Evolutionary conservation across 2,888 invertebrate genomes (phyloP), one percentile per base, ranked within the genome.

Genomic region (Hypsopygia costalis): DNA sequence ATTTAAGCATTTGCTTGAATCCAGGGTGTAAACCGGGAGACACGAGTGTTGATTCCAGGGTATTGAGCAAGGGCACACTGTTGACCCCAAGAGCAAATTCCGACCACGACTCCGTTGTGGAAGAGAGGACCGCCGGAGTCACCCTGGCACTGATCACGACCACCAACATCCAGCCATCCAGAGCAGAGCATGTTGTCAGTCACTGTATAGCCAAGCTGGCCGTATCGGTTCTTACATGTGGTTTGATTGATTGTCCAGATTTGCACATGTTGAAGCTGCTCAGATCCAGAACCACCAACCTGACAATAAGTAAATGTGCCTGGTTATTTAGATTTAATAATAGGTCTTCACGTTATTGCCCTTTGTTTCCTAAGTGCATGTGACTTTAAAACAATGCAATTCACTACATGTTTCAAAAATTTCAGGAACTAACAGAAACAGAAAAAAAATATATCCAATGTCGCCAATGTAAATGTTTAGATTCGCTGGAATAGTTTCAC

Each of bases 101-200:
- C 75, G 5, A 75, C 66, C 4, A 78, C 53, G 1, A 70, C 43
- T 1, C 46, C 43, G 40, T 72, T 70, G 58, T 81, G 77, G 49
- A 70, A 57, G 6, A 80, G 65, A 21, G 81, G 79, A 25, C 81
- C 72, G 1, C 81, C 82, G 20, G 70, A 69, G 52, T 79, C 81
- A 1, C 74, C 75, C 39, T 62, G 63, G 62, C 81, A 82, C 58
- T 76, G 74, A 45, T 72, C 81, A 12, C 79, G 75, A 20, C 81
- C 80, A 3, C 79, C 78, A 0, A 73, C 69, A 36, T 72, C 67
- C 30, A 77, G 51, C 64, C 63, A 69, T 1, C 77, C 80, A 7
- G 75, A 59, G 54, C 80, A 81, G 43, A 79, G 21, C 77, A 78
- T 75, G 52, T 72, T 70, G 41, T 47, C 62, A 11, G 60, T 71